Evolutionary conservation across 2,797 vertebrate species (phyloP), one percentile per base, ranked within the genome.

Genomic region (Notolabrus celidotus): DNA sequence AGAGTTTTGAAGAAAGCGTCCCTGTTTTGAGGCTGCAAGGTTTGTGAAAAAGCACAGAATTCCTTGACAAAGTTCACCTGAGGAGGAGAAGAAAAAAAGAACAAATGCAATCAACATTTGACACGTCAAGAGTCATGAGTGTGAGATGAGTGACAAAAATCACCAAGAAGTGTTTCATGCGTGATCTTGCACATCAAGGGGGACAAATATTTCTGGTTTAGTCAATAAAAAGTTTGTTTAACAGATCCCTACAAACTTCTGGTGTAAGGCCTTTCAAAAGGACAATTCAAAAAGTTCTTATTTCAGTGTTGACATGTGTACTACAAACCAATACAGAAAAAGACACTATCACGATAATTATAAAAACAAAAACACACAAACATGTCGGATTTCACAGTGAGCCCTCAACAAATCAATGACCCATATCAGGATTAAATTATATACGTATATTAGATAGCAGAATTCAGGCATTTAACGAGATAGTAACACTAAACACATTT

Each of bases 1-100:
- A 98, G 93, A 10, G 97, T 97, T 95, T 98, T 98, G 93, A 98
- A 98, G 92, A 98, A 98, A 0, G 96, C 95, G 19, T 98, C 97
- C 82, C 97, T 96, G 92, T 98, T 98, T 87, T 98, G 97, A 77
- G 97, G 97, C 86, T 98, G 97, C 88, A 98, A 88, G 0, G 96
- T 98, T 94, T 98, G 97, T 81, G 97, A 98, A 93, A 98, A 98
- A 5, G 96, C 96, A 88, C 97, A 98, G 83, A 98, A 98, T 87
- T 98, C 97, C 89, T 98, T 98, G 92, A 98, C 97, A 80, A 98
- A 98, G 90, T 98, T 98, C 64, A 98, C 97, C 97, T 98, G 74
- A 22, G 6, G 19, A 41, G 42, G 38, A 74, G 61, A 87, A 14
- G 61, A 51, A 46, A 61, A 86, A 46, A 33, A 86, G 22, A 7